Base-by-base conservation (phyloP, 2,113 vertebrate genomes). In the Hypomesus transpacificus region DNA sequence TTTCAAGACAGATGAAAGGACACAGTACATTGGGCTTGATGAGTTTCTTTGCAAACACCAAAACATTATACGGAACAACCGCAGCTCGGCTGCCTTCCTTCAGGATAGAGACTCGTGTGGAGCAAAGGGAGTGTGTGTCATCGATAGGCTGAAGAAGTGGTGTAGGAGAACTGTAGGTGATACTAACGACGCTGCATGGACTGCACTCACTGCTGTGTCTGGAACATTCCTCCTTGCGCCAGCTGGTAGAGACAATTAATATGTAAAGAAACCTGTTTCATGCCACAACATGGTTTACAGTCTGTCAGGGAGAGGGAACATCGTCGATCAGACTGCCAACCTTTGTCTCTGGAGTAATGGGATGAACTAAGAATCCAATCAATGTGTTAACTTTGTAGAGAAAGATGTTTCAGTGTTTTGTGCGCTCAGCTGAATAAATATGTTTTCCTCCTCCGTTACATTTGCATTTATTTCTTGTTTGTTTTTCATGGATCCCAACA, bases 221-320 rank as follows among this genome's bases (percentile, higher is more conserved):
- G 21, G 39, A 46, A 73, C 69, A 17, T 14, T 64, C 59, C 70
- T 77, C 66, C 73, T 71, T 34, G 24, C 72, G 72, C 73, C 84
- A 89, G 85, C 83, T 89, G 89, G 78, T 74, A 65, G 80, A 77
- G 71, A 70, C 79, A 85, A 87, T 87, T 87, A 86, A 89, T 85
- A 90, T 84, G 83, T 86, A 87, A 82, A 84, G 82, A 87, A 89
- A 89, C 73, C 81, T 88, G 79, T 83, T 46, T 87, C 68, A 21
- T 79, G 71, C 70, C 74, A 77, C 79, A 83, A 78, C 76, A 79
- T 80, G 69, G 79, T 86, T 63, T 4, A 72, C 21, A 56, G 63
- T 59, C 77, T 78, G 74, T 81, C 76, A 74, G 63, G 68, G 70
- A 57, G 60, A 18, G 7, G 65, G 51, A 77, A 66, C 50, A n/a